Evolutionary conservation across 2,888 invertebrate genomes (phyloP).

Genomic region (Cataglyphis rosenhaueri): DNA sequence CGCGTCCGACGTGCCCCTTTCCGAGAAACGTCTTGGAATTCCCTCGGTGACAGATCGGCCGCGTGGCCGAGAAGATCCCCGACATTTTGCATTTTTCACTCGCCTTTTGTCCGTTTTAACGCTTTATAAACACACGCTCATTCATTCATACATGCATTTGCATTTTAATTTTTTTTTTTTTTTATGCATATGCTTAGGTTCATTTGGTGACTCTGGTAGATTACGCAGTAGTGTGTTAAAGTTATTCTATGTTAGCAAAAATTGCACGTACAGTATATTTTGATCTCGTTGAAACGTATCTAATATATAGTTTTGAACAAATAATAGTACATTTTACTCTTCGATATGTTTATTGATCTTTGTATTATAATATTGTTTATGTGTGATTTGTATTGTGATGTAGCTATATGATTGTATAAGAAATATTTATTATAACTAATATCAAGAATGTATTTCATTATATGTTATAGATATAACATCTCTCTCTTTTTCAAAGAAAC

Average conservation of each 20-base stretch:
- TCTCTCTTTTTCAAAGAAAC: background rate
- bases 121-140: background rate
- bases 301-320: background rate
- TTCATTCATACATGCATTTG: background rate
- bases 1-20: background rate
- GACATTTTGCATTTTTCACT: conserved; percentile 34
- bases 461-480: conserved; percentile 18
- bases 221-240: background rate
- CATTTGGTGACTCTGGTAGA: background rate
- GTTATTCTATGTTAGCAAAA: background rate
- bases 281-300: background rate
- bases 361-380: background rate
- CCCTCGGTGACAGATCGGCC: conserved; percentile 33
- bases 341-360: background rate
- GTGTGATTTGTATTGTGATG: background rate
- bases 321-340: background rate
- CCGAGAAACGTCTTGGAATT: background rate
- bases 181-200: background rate
- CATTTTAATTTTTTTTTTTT: background rate
- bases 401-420: background rate
- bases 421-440: conserved; percentile 31
- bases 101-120: background rate
- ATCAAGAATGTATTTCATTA: background rate
- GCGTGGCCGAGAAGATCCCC: conserved; percentile 9
- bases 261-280: background rate